Base-by-base conservation (phyloP, 2,888 invertebrate species). In the Epiblema foenella region DNA sequence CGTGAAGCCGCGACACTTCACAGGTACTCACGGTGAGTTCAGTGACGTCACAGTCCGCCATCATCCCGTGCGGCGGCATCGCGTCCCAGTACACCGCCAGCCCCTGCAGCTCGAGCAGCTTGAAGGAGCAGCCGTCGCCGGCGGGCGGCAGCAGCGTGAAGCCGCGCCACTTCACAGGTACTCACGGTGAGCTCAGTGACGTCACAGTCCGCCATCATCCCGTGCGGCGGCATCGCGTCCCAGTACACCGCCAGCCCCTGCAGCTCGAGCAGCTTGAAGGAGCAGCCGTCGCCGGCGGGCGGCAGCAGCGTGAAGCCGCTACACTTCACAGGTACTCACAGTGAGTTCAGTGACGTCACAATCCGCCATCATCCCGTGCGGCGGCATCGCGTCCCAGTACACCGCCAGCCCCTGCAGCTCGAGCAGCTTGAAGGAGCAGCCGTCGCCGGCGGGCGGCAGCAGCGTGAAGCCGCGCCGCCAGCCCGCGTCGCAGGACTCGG, bases 61-160 rank as follows among this genome's bases (percentile, higher is more conserved):
- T 94, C 81, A 89, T 96, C 88, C 95, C 95, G 39, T 85, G 81
- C 57, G 90, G 89, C 75, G 79, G 78, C 86, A 97, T 91, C 66
- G 95, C 95, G 89, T 98, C 97, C 97, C 98, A 99, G 93, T 99
- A 99, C 11, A 99, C 88, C 10, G 97, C 97, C 77, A 99, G 95
- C 79, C 97, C 96, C 82, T 97, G 95, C 78, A 99, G 94, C 89
- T 99, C 98, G 75, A 99, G 94, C 73, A 99, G 94, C 90, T 99
- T 99, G 93, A 96, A 98, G 20, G 97, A 97, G 80, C 95, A 95
- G 64, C 93, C 91, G 63, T 93, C 94, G 73, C 94, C 93, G 81
- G 94, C 94, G 80, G 94, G 94, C 74, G 93, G 90, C 65, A 95
- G 93, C 68, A 95, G 94, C 54, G 96, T 95, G 80, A 96, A 29